Conservation (phyloP, 2,797 vertebrate genomes). For the Gorsachius magnificus region DNA sequence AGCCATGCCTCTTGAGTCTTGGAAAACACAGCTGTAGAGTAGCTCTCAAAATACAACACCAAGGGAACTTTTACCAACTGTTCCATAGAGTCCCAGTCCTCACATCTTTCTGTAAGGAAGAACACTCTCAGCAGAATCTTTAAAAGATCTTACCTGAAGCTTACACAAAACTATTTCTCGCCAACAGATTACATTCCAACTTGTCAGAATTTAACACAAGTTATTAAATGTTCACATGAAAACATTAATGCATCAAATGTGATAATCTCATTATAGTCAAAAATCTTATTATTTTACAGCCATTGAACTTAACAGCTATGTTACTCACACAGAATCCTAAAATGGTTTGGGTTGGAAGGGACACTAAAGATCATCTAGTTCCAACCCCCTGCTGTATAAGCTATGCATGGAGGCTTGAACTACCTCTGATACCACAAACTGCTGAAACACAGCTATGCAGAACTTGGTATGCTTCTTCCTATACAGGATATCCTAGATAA, state of each 20-base stretch:
- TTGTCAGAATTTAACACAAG: background rate
- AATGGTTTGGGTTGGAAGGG: background rate
- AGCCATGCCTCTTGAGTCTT: background rate
- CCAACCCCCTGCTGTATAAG: background rate
- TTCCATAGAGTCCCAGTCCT: background rate
- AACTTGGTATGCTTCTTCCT: background rate
- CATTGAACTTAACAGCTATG: background rate
- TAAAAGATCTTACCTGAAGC: background rate
- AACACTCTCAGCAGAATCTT: background rate
- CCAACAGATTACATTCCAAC: background rate
- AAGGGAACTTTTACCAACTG: background rate
- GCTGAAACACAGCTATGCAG: background rate
- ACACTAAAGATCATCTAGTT: background rate
- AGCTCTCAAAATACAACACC: background rate
- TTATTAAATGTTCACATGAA: background rate
- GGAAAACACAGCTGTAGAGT: background rate
- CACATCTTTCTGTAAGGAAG: background rate
- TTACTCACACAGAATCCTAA: rapidly evolving
- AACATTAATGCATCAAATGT: background rate
- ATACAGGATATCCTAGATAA: background rate
- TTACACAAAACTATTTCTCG: background rate
- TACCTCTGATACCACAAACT: background rate
- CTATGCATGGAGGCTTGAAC: background rate
- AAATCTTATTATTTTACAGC: background rate
- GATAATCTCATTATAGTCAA: background rate